phyloP scores from a whole-genome alignment of 2,113 vertebrate species.

The Platichthys stellatus region DNA sequence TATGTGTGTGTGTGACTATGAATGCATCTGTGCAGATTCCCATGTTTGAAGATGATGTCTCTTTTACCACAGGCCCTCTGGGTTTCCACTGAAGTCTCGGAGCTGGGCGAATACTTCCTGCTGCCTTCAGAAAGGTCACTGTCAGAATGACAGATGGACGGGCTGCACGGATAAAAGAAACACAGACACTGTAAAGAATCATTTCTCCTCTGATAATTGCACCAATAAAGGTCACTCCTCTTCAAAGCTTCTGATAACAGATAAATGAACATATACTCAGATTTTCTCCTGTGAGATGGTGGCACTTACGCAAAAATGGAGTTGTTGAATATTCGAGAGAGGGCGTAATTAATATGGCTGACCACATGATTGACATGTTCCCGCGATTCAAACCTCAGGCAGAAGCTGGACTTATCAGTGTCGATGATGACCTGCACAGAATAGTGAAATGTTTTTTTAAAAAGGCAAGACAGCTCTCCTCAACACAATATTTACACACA shows the following conservation, averaged over 20 bases:
- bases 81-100: conserved; percentile 85
- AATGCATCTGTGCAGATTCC: conserved; percentile 33
- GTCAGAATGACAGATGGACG: conserved; percentile 86
- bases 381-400: conserved; percentile 81
- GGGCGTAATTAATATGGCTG: conserved; percentile 84
- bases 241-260: conserved; percentile 3
- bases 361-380: conserved; percentile 87
- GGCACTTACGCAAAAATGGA: conserved; percentile 86
- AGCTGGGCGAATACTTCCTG: conserved; percentile 87
- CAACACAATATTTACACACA: too few relatives aligned
- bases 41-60: conserved; percentile 37
- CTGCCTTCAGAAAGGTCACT: conserved; percentile 86
- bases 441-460: background rate
- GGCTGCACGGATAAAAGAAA: conserved; percentile 69
- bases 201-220: conserved; percentile 22
- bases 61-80: conserved; percentile 87
- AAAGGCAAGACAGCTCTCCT: background rate
- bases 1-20: background rate
- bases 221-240: conserved; percentile 27
- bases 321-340: conserved; percentile 88
- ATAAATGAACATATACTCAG: background rate
- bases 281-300: background rate
- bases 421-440: conserved; percentile 85
- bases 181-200: conserved; percentile 20
- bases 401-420: conserved; percentile 85